Evolutionary conservation across 2,888 invertebrate species (phyloP).

Genomic region (Andrena camellia): DNA sequence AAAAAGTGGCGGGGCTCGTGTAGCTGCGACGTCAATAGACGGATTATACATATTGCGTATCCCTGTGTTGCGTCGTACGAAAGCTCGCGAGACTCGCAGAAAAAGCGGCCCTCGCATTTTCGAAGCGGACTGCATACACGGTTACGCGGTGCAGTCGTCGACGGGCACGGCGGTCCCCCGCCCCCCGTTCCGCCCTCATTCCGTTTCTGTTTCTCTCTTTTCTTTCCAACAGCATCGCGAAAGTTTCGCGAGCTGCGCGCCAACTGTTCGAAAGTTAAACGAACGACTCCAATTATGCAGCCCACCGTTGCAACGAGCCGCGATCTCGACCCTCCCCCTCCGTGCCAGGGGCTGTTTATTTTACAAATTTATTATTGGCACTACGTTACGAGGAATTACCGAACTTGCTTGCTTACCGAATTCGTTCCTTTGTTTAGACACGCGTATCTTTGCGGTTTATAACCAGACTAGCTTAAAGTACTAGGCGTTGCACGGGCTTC

Average conservation of each 20-base stretch:
- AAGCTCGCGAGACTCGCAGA: slow-evolving; percentile 31
- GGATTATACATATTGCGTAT: slow-evolving; percentile 65
- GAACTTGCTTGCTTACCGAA: slow-evolving; percentile 58
- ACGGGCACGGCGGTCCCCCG: slow-evolving; percentile 9
- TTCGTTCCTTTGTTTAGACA: slow-evolving; percentile 32
- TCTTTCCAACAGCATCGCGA: slow-evolving; percentile 66
- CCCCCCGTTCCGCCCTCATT: slow-evolving; percentile 15
- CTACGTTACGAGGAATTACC: slow-evolving; percentile 73
- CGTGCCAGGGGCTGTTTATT: slow-evolving; percentile 75
- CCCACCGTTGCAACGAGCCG: slow-evolving; percentile 71
- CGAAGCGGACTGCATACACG: slow-evolving; percentile 39
- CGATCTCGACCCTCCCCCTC: slow-evolving; percentile 46
- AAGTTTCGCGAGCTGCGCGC: slow-evolving; percentile 74
- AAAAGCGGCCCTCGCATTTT: slow-evolving; percentile 62
- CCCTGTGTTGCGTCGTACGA: slow-evolving; percentile 25
- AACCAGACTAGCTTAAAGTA: neutral
- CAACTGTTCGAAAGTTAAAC: slow-evolving; percentile 79
- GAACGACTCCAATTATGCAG: slow-evolving; percentile 81
- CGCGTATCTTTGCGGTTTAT: slow-evolving; percentile 16
- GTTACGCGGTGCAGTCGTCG: slow-evolving; percentile 44
- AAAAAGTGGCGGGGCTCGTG: slow-evolving; percentile 39
- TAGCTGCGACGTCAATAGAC: slow-evolving; percentile 57
- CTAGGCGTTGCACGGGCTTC: no score
- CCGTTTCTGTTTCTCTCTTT: slow-evolving; percentile 49
- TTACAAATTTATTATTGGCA: slow-evolving; percentile 80